These are phyloP conservation scores for Eleginops maclovinus DNA, from an alignment of 2,113 vertebrate genomes.

Conservation along the genomic window DNA sequence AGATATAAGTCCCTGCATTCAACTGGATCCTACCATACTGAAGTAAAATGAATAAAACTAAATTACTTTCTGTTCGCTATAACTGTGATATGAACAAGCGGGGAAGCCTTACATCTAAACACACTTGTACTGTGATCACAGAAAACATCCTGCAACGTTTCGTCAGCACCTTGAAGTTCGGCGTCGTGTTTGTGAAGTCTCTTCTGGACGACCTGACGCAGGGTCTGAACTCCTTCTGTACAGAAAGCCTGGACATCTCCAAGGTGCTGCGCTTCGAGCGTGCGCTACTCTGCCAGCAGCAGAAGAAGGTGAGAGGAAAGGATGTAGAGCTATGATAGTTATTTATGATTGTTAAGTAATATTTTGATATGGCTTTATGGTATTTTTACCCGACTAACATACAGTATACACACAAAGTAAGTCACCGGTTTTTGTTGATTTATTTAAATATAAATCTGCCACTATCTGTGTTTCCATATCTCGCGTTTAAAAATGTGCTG, in stretches of 20 bases:
- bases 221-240: conserved; percentile 76
- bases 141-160: conserved; percentile 75
- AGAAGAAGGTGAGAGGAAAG: conserved; percentile 75
- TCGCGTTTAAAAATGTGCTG: not conserved
- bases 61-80: not conserved
- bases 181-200: conserved; percentile 73
- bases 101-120: not conserved
- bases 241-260: conserved; percentile 76
- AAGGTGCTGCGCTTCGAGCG: conserved; percentile 77
- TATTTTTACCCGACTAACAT: not conserved
- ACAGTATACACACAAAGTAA: not conserved
- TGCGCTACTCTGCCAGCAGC: conserved; percentile 70
- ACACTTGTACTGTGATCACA: conserved; percentile 36
- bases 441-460: too few species aligned
- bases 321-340: not conserved
- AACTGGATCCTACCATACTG: not conserved
- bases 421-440: not conserved
- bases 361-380: not conserved
- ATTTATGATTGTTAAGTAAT: not conserved
- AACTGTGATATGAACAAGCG: not conserved
- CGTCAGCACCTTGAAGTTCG: conserved; percentile 71
- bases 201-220: conserved; percentile 72
- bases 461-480: not conserved
- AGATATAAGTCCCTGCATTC: not conserved
- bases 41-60: not conserved